Conservation (phyloP, 2,797 vertebrate species). For the Borostomias antarcticus region DNA sequence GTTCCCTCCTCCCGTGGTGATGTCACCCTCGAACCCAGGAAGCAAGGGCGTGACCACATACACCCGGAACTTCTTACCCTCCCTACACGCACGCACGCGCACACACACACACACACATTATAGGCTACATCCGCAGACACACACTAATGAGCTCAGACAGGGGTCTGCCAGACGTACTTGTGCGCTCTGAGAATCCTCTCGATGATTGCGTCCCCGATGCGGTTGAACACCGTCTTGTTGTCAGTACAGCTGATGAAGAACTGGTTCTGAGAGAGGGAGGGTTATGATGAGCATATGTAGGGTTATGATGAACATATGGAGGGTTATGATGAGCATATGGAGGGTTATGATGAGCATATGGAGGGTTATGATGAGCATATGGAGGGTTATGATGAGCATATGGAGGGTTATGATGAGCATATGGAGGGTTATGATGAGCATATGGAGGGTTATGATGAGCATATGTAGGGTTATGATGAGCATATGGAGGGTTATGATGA, state of each 20-base stretch:
- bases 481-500: neutral
- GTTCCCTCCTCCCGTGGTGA: conserved; percentile 92
- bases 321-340: neutral
- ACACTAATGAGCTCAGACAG: conserved; percentile 1
- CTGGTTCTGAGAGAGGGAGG: conserved; percentile 85
- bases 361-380: conserved; percentile 46
- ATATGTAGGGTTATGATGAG: neutral
- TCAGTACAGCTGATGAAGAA: conserved; percentile 98
- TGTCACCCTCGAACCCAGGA: conserved; percentile 97
- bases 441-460: conserved; percentile 77
- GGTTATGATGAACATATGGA: neutral
- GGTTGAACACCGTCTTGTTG: conserved; percentile 92
- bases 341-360: conserved; percentile 1
- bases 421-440: conserved; percentile 13
- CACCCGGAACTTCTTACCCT: conserved; percentile 87
- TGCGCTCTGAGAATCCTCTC: conserved; percentile 92
- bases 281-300: neutral
- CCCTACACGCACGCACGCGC: conserved; percentile 71
- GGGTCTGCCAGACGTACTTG: conserved; percentile 79
- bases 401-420: neutral
- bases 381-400: conserved; percentile 72
- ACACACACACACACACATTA: conserved; percentile 1
- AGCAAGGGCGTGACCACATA: conserved; percentile 94
- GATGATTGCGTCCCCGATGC: conserved; percentile 91
- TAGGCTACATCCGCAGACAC: neutral